Conservation (phyloP, 2,797 vertebrate species). For the Sebastiscus tertius region DNA sequence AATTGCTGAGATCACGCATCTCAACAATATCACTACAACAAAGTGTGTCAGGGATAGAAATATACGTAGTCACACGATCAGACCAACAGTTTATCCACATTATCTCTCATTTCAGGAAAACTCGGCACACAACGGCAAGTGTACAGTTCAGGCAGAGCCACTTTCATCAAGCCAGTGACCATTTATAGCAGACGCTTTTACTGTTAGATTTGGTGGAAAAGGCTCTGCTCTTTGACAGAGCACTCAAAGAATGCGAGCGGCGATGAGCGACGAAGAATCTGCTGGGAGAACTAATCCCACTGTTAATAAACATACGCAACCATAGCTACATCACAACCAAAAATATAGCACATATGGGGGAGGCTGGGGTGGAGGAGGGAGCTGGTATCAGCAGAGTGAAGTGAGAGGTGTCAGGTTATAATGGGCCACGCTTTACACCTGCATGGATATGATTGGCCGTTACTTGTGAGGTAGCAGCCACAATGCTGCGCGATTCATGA, state of each 20-base stretch:
- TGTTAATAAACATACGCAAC: not conserved
- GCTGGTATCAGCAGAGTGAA: not conserved
- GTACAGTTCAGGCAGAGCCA: not conserved
- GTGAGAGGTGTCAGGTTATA: not conserved
- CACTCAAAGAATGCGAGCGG: not conserved
- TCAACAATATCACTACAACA: not conserved
- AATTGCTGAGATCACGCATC: too few relatives aligned
- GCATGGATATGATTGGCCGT: not conserved
- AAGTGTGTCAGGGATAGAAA: not conserved
- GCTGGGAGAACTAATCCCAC: not conserved
- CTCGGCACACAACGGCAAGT: not conserved
- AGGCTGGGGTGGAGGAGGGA: not conserved
- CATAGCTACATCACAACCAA: not conserved
- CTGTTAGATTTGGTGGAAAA: not conserved
- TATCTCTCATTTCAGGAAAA: not conserved
- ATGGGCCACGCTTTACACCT: not conserved
- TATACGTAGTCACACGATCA: not conserved
- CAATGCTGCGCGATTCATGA: not conserved
- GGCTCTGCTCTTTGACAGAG: not conserved
- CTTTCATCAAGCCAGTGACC: not conserved
- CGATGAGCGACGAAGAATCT: not conserved
- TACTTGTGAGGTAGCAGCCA: not conserved
- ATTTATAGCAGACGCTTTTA: not conserved
- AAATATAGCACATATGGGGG: not conserved
- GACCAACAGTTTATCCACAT: not conserved